Percentiles rank a stretch among this genome's conserved stretches.
phyloP scores from a whole-genome alignment of 2,113 vertebrate genomes.

The Rafetus swinhoei region DNA sequence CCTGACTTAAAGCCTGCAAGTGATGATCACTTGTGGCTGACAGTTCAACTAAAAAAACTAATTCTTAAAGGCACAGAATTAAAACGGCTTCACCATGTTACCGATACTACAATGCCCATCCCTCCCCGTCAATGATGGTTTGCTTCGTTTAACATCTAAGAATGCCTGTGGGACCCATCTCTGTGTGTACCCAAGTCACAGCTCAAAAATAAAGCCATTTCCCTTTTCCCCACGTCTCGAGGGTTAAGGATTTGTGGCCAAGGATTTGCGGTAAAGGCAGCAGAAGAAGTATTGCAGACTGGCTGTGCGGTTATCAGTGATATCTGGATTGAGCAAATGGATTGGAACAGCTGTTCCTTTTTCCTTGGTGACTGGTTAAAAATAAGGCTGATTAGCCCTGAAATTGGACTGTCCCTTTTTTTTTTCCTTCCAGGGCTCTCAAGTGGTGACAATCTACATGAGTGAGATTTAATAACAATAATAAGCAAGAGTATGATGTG shows the following conservation, averaged over 20 bases:
- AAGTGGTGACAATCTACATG: neutral
- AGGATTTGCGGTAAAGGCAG: neutral
- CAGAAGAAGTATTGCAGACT: neutral
- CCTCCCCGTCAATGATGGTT: neutral
- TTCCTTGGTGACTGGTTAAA: constrained; percentile 29
- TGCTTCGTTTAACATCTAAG: neutral
- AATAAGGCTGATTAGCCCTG: constrained; percentile 27
- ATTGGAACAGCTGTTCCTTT: constrained; percentile 40
- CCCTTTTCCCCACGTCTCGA: neutral
- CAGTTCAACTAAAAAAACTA: neutral
- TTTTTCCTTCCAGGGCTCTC: neutral
- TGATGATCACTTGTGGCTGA: neutral
- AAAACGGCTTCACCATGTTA: neutral
- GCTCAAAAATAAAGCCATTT: neutral
- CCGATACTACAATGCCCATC: neutral
- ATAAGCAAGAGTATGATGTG: neutral
- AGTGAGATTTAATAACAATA: neutral
- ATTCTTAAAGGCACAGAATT: neutral
- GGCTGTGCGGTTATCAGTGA: neutral
- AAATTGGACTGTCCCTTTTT: neutral
- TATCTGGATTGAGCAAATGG: constrained; percentile 7
- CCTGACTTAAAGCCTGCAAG: neutral
- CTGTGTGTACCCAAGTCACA: neutral
- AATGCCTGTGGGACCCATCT: neutral
- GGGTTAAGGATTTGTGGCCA: neutral